Evolutionary conservation across 2,113 vertebrate species (phyloP).

Genomic region (Salvelinus sp.): DNA sequence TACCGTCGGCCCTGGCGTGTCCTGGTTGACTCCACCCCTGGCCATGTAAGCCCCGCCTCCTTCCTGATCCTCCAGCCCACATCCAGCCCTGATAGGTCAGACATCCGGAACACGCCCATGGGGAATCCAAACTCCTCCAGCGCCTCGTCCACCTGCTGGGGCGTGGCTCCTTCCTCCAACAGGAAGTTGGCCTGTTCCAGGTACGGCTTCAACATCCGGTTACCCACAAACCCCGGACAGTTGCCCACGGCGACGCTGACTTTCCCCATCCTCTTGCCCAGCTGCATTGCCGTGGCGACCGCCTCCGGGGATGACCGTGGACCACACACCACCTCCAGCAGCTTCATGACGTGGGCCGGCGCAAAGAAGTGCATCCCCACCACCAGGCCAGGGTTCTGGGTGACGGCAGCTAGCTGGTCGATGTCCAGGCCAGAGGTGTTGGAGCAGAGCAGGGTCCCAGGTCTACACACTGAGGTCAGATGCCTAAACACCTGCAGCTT

Average conservation of each 20-base stretch:
- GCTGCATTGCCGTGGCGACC: constrained; percentile 82
- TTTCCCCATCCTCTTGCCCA: constrained; percentile 83
- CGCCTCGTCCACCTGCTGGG: constrained; percentile 79
- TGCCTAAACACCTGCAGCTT: constrained; percentile 85
- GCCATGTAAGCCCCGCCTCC: constrained; percentile 70
- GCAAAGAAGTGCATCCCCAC: constrained; percentile 92
- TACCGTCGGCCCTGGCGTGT: constrained; percentile 75
- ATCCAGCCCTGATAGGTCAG: constrained; percentile 88
- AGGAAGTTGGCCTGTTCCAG: constrained; percentile 78
- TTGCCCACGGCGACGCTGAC: constrained; percentile 88
- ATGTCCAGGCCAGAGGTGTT: constrained; percentile 87
- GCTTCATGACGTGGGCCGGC: constrained; percentile 88
- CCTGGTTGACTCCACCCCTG: constrained; percentile 50
- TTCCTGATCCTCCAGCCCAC: constrained; percentile 85
- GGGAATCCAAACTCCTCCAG: constrained; percentile 89
- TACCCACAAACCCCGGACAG: constrained; percentile 88
- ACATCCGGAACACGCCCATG: constrained; percentile 85
- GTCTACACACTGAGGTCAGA: constrained; percentile 79
- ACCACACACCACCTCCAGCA: constrained; percentile 86
- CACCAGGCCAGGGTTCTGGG: constrained; percentile 76
- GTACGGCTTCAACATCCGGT: constrained; percentile 82
- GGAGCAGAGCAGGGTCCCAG: constrained; percentile 79
- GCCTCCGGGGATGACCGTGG: constrained; percentile 74
- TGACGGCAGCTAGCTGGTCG: constrained; percentile 83
- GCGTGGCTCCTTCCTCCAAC: constrained; percentile 88